A percentile compares a stretch with the other conserved stretches of the same genome.
These are phyloP conservation scores for Pogonomyrmex californicus DNA, from an alignment of 1,140 invertebrate genomes.

Conservation along the genomic window DNA sequence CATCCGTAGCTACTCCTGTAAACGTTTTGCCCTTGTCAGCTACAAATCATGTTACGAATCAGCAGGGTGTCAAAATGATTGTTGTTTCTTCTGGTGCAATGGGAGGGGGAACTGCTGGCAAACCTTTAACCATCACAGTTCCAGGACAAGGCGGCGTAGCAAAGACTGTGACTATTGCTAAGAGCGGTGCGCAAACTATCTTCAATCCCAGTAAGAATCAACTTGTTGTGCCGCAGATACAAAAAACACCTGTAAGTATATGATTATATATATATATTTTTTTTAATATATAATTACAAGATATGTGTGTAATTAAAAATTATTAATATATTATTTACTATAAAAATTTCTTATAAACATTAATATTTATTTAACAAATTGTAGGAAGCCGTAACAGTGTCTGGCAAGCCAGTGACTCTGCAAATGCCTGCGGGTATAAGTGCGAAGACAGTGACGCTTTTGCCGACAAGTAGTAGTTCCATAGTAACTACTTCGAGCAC, in stretches of 20 bases:
- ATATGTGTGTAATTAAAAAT: background rate
- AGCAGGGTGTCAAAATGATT: constrained; percentile 90
- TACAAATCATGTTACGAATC: constrained; percentile 85
- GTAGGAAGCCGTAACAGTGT: constrained; percentile 89
- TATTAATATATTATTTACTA: background rate
- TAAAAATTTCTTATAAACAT: background rate
- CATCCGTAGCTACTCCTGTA: constrained; percentile 79
- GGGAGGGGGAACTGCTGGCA: constrained; percentile 86
- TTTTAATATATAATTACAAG: background rate
- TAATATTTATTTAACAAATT: constrained; percentile 60
- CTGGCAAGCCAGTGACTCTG: constrained; percentile 91
- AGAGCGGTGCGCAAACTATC: constrained; percentile 82
- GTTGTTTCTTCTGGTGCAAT: constrained; percentile 88
- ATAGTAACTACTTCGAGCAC: constrained; percentile 82
- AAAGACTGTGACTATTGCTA: constrained; percentile 89
- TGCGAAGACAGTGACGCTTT: constrained; percentile 87
- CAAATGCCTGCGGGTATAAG: constrained; percentile 88
- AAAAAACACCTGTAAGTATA: constrained; percentile 81
- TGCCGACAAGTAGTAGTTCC: constrained; percentile 85
- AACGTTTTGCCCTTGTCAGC: constrained; percentile 85
- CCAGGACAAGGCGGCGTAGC: constrained; percentile 88
- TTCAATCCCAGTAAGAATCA: constrained; percentile 86
- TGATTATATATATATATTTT: background rate
- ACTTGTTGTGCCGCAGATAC: constrained; percentile 86
- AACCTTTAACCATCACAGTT: constrained; percentile 91